These are phyloP conservation scores for Hirtodrosophila trivittata DNA, from an alignment of 2,888 invertebrate genomes.

Conservation along the genomic window DNA sequence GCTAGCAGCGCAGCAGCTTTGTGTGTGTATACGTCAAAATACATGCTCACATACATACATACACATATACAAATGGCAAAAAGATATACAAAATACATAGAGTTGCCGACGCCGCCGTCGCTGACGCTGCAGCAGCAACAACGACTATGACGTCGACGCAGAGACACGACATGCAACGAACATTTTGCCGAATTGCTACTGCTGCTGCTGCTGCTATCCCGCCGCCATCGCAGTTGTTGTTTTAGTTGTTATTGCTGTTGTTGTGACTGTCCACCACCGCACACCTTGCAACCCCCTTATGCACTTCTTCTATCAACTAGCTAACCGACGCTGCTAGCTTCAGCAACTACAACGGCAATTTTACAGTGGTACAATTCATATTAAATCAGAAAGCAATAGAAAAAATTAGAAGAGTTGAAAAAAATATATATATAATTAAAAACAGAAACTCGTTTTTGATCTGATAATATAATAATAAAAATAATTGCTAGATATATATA, in stretches of 20 bases:
- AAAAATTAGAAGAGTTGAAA: not conserved
- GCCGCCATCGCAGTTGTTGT: conserved; percentile 11
- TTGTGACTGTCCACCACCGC: conserved; percentile 29
- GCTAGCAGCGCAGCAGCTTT: conserved; percentile 66
- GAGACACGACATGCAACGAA: conserved; percentile 61
- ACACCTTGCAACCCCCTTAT: conserved; percentile 55
- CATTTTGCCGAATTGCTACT: conserved; percentile 66
- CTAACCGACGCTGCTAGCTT: conserved; percentile 51
- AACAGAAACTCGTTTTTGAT: too few relatives aligned
- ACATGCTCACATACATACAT: conserved; percentile 14
- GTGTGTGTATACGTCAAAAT: conserved; percentile 36
- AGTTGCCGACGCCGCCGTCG: conserved; percentile 33
- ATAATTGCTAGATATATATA: too few relatives aligned
- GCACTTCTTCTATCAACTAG: conserved; percentile 57
- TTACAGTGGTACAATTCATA: conserved; percentile 41
- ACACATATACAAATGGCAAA: conserved; percentile 38
- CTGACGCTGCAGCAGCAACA: conserved; percentile 43
- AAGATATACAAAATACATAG: conserved; percentile 59
- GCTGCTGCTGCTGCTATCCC: conserved; percentile 1
- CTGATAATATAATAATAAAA: too few relatives aligned
- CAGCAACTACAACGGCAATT: conserved; percentile 37
- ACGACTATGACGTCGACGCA: conserved; percentile 37
- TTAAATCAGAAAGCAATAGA: not conserved
- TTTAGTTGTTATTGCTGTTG: conserved; percentile 31
- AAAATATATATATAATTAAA: not conserved